Conservation (phyloP, 2,797 vertebrate genomes). For the Centroberyx gerrardi region DNA sequence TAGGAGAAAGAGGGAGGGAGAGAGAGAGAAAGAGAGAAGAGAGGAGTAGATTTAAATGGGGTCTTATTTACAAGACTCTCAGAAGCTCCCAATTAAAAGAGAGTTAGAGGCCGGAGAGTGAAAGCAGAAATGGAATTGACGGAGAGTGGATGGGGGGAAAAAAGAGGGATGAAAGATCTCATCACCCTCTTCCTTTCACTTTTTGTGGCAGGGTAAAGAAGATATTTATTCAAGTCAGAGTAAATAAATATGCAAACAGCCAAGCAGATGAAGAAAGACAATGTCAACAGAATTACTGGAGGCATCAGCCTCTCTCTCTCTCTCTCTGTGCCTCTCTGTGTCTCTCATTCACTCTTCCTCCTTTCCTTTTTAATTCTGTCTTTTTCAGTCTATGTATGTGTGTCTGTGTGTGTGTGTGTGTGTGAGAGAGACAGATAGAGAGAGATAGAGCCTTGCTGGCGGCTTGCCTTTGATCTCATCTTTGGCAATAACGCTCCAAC, state of each 20-base stretch:
- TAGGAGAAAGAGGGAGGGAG: not conserved
- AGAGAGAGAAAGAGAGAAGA: constrained; percentile 2
- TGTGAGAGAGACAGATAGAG: constrained; percentile 19
- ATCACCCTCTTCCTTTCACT: constrained; percentile 46
- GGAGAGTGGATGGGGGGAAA: constrained; percentile 15
- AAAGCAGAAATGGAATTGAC: constrained; percentile 33
- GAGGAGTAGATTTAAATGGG: constrained; percentile 21
- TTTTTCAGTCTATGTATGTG: constrained; percentile 20
- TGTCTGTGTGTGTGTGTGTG: constrained; percentile 18
- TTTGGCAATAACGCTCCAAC: constrained; percentile 69
- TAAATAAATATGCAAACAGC: constrained; percentile 64
- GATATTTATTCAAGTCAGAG: constrained; percentile 59
- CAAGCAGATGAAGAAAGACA: constrained; percentile 59
- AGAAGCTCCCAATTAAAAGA: constrained; percentile 37
- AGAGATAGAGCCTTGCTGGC: constrained; percentile 53
- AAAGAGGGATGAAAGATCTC: constrained; percentile 42
- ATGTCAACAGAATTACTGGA: constrained; percentile 68
- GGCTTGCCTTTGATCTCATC: constrained; percentile 75
- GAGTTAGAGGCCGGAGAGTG: constrained; percentile 11
- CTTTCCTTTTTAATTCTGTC: constrained; percentile 25
- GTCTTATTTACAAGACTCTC: constrained; percentile 22
- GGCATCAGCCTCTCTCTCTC: constrained; percentile 46
- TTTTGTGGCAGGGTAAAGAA: constrained; percentile 50
- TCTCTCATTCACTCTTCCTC: constrained; percentile 18
- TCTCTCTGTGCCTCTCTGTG: constrained; percentile 28